Evolutionary conservation across 2,888 invertebrate species (phyloP), one percentile per base, ranked within the genome.

Genomic region (Archaeoteleia sp.): DNA sequence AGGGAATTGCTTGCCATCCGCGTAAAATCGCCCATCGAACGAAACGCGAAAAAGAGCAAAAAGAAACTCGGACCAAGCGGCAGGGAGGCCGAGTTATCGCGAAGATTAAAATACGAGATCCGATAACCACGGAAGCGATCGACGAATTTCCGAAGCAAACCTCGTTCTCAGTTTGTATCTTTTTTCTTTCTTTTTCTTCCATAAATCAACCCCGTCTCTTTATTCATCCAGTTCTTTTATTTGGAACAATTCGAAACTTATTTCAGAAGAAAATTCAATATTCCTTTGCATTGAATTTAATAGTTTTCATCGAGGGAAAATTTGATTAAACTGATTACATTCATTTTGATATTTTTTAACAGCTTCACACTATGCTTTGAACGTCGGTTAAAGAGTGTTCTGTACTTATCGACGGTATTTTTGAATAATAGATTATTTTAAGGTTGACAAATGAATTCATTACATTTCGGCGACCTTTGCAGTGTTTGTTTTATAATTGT

Each of bases 31-130:
- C n/a, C 35, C 2, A 53, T 29, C 32, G 23, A 39, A 51, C 23
- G 42, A 23, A 48, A 32, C 5, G 30, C 7, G 23, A 14, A 45
- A 48, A 29, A 30, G 29, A 25, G 14, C 3, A 32, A 54, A 48
- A 30, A 37, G 40, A 29, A 7, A 37, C 23, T 2, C 13, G 23
- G 25, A 2, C 10, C 37, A 54, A 53, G 49, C 54, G n/a, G 61
- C 57, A 45, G 60, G 43, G 67, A 57, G 54, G 39, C 17, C 49
- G 62, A 67, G 69, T 73, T 71, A 71, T 70, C 68, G 65, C 57
- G 68, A 65, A 71, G 74, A 74, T 75, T 72, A 74, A 72, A 75
- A 71, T 67, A 70, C 65, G 46, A 67, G 65, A 48, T 61, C 45
- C 61, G 57, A 67, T 61, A 67, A 67, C 67, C 55, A 42, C 58